A percentile compares a stretch with the other conserved stretches of the same genome.
Evolutionary conservation across 2,888 invertebrate species (phyloP).

Genomic region (Dicyrtomina minuta): DNA sequence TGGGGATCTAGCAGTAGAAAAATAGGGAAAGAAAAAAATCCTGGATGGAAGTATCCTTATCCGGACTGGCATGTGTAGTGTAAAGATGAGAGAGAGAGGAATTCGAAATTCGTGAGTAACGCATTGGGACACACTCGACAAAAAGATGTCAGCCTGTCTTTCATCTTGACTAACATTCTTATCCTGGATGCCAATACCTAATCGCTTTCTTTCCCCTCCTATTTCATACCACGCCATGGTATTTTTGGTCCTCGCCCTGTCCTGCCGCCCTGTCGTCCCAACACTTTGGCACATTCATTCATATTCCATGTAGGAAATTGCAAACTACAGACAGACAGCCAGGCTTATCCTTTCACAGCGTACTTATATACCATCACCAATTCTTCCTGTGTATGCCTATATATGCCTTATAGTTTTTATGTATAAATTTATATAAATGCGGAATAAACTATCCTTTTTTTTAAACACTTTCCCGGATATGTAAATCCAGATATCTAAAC

Average conservation of each 20-base stretch:
- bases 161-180: slow-evolving; percentile 36
- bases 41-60: slow-evolving; percentile 4
- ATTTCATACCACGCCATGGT: slow-evolving; percentile 6
- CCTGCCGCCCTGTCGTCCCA: neutral
- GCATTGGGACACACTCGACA: slow-evolving; percentile 32
- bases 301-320: slow-evolving; percentile 12
- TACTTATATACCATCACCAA: too few relatives aligned
- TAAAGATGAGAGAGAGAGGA: slow-evolving; percentile 10
- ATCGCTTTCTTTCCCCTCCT: slow-evolving; percentile 32
- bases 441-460: too few relatives aligned
- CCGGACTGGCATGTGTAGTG: neutral
- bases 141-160: slow-evolving; percentile 42
- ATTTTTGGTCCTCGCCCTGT: slow-evolving; percentile 9
- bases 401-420: too few relatives aligned
- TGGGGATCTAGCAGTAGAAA: neutral
- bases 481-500: too few relatives aligned
- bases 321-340: neutral
- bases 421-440: too few relatives aligned
- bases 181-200: slow-evolving; percentile 37
- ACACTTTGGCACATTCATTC: slow-evolving; percentile 24
- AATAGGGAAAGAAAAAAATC: slow-evolving; percentile 10
- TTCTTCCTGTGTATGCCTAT: too few relatives aligned
- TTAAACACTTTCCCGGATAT: too few relatives aligned
- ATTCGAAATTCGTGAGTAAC: slow-evolving; percentile 22
- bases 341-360: neutral